These are phyloP conservation scores for Vanessa atalanta DNA, from an alignment of 1,140 invertebrate species.

Conservation along the genomic window DNA sequence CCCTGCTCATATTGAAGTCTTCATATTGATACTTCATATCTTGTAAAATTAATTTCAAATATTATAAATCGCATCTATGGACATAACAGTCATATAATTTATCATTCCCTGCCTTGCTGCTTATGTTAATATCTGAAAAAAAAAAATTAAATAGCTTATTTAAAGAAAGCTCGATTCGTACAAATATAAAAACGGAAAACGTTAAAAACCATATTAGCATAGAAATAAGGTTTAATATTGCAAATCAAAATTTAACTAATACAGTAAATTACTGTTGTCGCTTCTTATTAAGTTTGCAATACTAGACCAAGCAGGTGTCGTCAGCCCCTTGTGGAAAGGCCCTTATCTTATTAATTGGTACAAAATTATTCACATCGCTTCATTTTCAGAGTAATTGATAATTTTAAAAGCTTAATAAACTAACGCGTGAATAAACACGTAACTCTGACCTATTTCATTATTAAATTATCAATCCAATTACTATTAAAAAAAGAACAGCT, in stretches of 20 bases:
- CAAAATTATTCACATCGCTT: constrained; percentile 43
- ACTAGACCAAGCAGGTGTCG: constrained; percentile 47
- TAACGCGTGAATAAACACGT: constrained; percentile 26
- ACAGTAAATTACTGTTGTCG: neutral
- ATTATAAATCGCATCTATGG: too few species aligned
- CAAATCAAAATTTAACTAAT: neutral
- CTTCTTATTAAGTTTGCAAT: constrained; percentile 23
- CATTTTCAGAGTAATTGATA: constrained; percentile 44
- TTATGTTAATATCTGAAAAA: neutral
- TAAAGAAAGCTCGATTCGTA: neutral
- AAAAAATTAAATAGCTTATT: neutral
- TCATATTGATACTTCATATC: too few species aligned
- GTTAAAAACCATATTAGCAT: neutral
- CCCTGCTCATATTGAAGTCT: too few species aligned
- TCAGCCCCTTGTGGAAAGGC: constrained; percentile 37
- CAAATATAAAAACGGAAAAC: neutral
- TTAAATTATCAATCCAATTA: constrained; percentile 26
- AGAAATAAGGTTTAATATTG: constrained; percentile 1
- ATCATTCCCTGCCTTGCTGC: neutral
- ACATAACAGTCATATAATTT: neutral
- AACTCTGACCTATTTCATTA: constrained; percentile 23
- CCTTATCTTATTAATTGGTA: constrained; percentile 42
- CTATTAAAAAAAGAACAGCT: constrained; percentile 24
- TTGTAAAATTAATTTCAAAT: too few species aligned
- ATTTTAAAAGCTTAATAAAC: constrained; percentile 30